Conservation (phyloP, 2,888 invertebrate species). For the Torymus texanus region DNA sequence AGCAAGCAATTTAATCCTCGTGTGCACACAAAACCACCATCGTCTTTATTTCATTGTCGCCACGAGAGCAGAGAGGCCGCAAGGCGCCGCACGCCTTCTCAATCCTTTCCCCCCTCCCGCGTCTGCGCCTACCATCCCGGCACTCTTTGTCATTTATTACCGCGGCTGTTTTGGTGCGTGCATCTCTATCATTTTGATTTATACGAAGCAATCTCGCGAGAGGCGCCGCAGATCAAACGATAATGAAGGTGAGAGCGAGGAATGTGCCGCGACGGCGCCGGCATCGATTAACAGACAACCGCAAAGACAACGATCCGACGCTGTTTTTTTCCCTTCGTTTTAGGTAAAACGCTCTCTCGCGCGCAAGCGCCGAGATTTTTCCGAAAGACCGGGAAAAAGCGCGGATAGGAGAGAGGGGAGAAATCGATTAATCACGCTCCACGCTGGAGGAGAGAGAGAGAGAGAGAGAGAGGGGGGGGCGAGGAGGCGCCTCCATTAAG, state of each 20-base stretch:
- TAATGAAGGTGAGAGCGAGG: constrained; percentile 18
- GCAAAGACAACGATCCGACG: constrained; percentile 40
- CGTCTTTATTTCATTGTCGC: no score
- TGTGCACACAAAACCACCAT: no score
- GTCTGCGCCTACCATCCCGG: neutral
- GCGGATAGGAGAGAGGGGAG: constrained; percentile 14
- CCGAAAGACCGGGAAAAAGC: constrained; percentile 19
- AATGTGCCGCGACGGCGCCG: constrained; percentile 35
- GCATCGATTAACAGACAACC: constrained; percentile 46
- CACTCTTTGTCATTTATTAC: constrained; percentile 18
- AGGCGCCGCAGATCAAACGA: neutral
- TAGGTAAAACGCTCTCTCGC: no score
- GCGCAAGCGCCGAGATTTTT: neutral
- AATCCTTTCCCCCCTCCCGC: no score
- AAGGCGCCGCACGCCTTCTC: no score
- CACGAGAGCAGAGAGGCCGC: no score
- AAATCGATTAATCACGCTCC: constrained; percentile 56
- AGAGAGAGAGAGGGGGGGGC: constrained; percentile 37
- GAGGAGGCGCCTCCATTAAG: constrained; percentile 29
- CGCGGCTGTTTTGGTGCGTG: no score
- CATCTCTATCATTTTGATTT: constrained; percentile 34
- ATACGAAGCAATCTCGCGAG: constrained; percentile 21
- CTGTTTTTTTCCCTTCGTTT: neutral
- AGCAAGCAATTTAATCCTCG: no score
- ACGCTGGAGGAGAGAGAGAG: constrained; percentile 26